Evolutionary conservation across 2,888 invertebrate species (phyloP), one percentile per base, ranked within the genome.

Genomic region (Syrphus vitripennis): DNA sequence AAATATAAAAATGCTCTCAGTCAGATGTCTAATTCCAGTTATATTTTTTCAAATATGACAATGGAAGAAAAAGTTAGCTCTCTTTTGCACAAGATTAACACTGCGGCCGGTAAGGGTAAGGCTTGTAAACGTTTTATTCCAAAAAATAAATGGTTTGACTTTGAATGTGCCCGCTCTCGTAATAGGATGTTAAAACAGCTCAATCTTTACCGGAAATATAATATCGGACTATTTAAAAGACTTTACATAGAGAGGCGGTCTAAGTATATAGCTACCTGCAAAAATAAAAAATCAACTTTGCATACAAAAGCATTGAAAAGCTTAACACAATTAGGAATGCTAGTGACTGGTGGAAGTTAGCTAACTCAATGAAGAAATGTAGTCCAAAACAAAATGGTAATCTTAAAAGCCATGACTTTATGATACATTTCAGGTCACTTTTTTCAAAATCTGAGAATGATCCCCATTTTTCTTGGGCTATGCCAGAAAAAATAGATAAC

Each of bases 291-390:
- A 16, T 70, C 2, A 29, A 24, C 31, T 50, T 34, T 31, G 12
- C 48, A 55, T 12, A 70, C 31, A 40, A 70, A 37, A 55, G 24
- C 16, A 70, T 67, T 48, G 48, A 67, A 31, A 40, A 45, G 12
- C 26, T 67, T 3, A 48, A 67, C 19, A 34, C 67, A 48, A 45
- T 67, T n/a, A 71, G 40, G 26, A 71, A 71, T 34, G 34, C 55
- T 12, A 71, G 42, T 37, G 53, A 71, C 19, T 71, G 57, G 71
- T 71, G 71, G 71, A 55, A 53, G 16, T 29, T 71, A 21, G 57
- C 71, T 21, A 71, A 57, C 26, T 50, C 45, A 12, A 50, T 69
- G 69, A 69, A 50, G 50, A 69, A 50, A 50, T 24, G 48, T 31
- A 50, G n/a, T 2, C 21, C 50, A 7, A 69, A 53, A 53, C 24